Evolutionary conservation across 2,113 vertebrate genomes (phyloP).

Genomic region (Boleophthalmus pectinirostris): DNA sequence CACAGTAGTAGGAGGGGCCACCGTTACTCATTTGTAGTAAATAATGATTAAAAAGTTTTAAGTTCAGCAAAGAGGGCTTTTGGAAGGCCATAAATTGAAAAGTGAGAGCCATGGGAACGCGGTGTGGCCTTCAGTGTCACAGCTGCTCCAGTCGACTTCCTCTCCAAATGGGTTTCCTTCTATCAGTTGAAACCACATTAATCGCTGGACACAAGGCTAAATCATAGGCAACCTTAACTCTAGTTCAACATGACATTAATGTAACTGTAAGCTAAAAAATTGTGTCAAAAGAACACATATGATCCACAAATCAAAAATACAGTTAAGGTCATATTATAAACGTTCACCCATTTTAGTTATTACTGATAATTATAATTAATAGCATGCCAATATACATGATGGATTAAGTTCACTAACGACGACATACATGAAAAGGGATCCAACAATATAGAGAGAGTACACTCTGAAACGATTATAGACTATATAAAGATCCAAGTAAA

Average conservation of each 20-base stretch:
- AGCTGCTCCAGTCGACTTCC: constrained; percentile 68
- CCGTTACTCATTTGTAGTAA: constrained; percentile 30
- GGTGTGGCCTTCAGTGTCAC: constrained; percentile 65
- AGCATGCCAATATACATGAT: background rate
- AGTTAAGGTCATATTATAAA: no score
- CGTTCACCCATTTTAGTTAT: no score
- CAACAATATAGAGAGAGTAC: background rate
- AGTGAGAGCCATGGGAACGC: constrained; percentile 67
- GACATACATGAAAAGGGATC: background rate
- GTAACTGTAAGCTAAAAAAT: background rate
- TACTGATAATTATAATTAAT: background rate
- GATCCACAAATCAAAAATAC: no score
- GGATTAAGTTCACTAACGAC: background rate
- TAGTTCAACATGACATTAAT: constrained; percentile 2
- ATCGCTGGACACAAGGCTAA: constrained; percentile 23
- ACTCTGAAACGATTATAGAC: background rate
- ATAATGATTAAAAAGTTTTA: constrained; percentile 38
- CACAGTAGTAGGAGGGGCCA: constrained; percentile 20
- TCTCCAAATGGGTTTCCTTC: constrained; percentile 65
- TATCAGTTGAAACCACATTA: constrained; percentile 59
- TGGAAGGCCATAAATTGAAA: constrained; percentile 71
- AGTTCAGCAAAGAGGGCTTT: constrained; percentile 34
- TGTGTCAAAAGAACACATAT: no score
- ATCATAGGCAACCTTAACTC: constrained; percentile 38
- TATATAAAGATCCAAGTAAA: background rate